Base-by-base conservation (phyloP, 2,113 vertebrate genomes). In the Megaceryle maxima region DNA sequence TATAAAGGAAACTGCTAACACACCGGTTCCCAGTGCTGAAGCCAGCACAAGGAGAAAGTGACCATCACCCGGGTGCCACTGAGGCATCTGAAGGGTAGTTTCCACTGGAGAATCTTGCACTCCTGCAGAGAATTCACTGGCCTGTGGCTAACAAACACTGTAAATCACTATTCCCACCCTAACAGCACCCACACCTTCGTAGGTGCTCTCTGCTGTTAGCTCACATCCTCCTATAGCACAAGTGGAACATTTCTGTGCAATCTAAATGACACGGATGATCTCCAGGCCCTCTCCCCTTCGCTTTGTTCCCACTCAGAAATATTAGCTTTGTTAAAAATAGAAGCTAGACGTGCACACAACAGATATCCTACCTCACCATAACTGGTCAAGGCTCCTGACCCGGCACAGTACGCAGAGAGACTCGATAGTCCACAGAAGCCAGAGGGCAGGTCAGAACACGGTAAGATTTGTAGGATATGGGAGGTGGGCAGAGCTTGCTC, bases 301-400 rank as follows among this genome's bases (percentile, higher is more conserved):
- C 77, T 46, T 28, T 29, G 15, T 3, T 35, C 68, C 53, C 24
- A 4, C 82, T 87, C 73, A 15, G 55, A 51, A 76, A 44, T 11
- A 76, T 3, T 63, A 33, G 60, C 79, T 81, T 48, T 22, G 57
- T 55, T 43, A 76, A 87, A 83, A 79, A 72, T 13, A 92, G 95
- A 64, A 78, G 66, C 50, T 28, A 55, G 56, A 69, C 56, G 8
- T 2, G 16, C 53, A 33, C 28, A 37, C 39, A 73, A 69, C 68
- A 87, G 90, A 83, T 87, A 73, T 84, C 98, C 98, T 98, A 98
- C 98, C 98, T 98, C 98, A 98, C 98, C 98, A 98, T 98, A 97
- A 94, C 98, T 57, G 96, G 95, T 93, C 80, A 80, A 96, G 98
- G 97, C 95, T 97, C 96, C 96, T 83, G 97, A 92, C 88, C 90